Base-by-base conservation (phyloP, 2,113 vertebrate genomes). In the Epinephelus lanceolatus region DNA sequence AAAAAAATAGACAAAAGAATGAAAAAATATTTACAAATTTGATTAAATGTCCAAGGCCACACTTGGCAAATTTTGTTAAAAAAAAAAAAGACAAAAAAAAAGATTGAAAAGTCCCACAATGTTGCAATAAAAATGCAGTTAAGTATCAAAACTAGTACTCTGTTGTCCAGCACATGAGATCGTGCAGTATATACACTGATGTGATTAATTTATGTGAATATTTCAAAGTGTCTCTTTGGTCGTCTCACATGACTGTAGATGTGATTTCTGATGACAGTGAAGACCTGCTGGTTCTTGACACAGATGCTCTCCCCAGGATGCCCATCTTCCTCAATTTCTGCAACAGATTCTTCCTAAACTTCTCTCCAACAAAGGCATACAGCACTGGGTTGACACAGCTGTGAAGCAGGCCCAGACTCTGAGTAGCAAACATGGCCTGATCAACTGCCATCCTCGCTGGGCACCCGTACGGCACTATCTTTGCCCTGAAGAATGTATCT, bases 381-480 rank as follows among this genome's bases (percentile, higher is more conserved):
- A 96, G 56, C 68, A 96, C 81, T 0, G 95, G 95, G 86, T 96
- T 96, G 27, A 96, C 83, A 7, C 93, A 94, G 72, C 95, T 93
- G 89, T 96, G 95, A 0, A 95, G 91, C 66, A 96, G 86, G 1
- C 92, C 95, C 72, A 96, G 83, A 15, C 86, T 93, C 85, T 95
- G 94, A 1, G 95, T 95, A 51, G 59, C 78, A 0, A 93, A 78
- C 82, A 95, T 71, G 69, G 90, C 90, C 61, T 13, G 21, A 23
- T 94, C 91, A 47, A 94, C 91, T 0, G 83, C 87, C 4, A 49
- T 40, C 63, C 94, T 76, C 0, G 68, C 86, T 0, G 47, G 59
- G 63, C 95, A 96, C 27, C 3, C 1, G 63, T 91, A 89, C 0
- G 18, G 40, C 40, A 94, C 85, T 1, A 95, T 21, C 56, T 87